Percentiles rank a stretch among this genome's conserved stretches.
Evolutionary conservation across 2,888 invertebrate species (phyloP).

Genomic region (Ferdinandea cuprea): DNA sequence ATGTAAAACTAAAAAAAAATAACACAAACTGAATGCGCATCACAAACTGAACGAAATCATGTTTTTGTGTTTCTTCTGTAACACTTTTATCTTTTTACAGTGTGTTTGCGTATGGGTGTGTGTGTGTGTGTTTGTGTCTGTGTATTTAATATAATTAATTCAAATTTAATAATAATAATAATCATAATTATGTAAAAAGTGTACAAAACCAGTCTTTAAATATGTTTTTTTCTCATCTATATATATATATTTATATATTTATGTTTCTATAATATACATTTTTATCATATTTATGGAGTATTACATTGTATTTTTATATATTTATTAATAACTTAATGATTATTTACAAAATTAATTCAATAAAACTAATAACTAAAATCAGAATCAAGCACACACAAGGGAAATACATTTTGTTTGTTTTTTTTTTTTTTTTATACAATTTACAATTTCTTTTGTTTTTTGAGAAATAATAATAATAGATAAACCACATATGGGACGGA

Average conservation of each 20-base stretch:
- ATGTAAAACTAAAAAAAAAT: neutral
- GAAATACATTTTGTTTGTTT: conserved; percentile 35
- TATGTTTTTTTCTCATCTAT: conserved; percentile 68
- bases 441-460: conserved; percentile 74
- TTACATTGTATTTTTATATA: conserved; percentile 47
- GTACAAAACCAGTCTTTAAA: conserved; percentile 76
- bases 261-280: conserved; percentile 59
- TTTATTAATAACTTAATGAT: conserved; percentile 53
- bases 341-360: conserved; percentile 67
- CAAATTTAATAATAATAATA: conserved; percentile 74
- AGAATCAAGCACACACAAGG: conserved; percentile 57
- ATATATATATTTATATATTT: conserved; percentile 47
- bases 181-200: conserved; percentile 75
- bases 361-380: conserved; percentile 35
- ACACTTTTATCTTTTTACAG: conserved; percentile 60
- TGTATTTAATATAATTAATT: conserved; percentile 70
- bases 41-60: conserved; percentile 10
- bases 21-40: conserved; percentile 4
- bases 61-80: conserved; percentile 38
- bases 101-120: conserved; percentile 17
- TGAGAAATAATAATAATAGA: conserved; percentile 68
- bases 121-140: conserved; percentile 36
- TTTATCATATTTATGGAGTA: conserved; percentile 62
- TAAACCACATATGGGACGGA: conserved; percentile 74
- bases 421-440: conserved; percentile 72